Percentiles rank a stretch among this genome's conserved stretches.
Conservation (phyloP, 2,113 vertebrate species). For the Orcinus orca region DNA sequence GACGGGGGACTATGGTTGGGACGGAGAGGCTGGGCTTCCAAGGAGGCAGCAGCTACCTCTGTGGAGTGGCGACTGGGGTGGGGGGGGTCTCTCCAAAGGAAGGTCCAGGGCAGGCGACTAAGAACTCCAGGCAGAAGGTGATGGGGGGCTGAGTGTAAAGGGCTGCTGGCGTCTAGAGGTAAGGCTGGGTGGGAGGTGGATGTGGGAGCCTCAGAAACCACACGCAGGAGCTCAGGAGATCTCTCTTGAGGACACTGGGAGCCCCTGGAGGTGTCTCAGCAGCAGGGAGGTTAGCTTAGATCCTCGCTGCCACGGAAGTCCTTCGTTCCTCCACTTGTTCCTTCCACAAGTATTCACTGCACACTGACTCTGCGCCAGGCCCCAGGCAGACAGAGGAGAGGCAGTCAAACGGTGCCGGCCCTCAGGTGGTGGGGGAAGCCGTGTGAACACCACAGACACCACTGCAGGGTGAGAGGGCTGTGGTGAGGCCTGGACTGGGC, state of each 20-base stretch:
- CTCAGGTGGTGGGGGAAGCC: not conserved
- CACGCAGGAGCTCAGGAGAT: no score
- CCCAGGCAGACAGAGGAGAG: not conserved
- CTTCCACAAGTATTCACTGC: not conserved
- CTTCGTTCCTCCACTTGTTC: not conserved
- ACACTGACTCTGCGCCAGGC: not conserved
- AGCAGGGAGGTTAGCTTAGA: not conserved
- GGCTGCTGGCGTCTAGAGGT: not conserved
- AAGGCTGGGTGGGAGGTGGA: not conserved
- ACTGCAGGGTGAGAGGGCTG: accelerated
- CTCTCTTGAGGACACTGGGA: not conserved
- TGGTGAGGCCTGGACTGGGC: no score
- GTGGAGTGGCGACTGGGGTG: not conserved
- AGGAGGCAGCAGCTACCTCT: not conserved
- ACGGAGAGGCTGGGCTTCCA: not conserved
- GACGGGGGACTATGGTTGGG: accelerated
- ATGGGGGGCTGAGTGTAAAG: not conserved
- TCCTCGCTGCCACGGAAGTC: not conserved
- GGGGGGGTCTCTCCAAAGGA: not conserved
- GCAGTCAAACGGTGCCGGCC: not conserved
- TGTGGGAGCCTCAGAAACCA: not conserved
- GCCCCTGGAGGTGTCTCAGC: not conserved
- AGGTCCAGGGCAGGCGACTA: not conserved
- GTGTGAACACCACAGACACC: not conserved
- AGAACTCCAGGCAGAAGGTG: not conserved